Percentiles rank a stretch among this genome's conserved stretches.
Conservation (phyloP, 2,797 vertebrate genomes). For the Sitta carolinensis region DNA sequence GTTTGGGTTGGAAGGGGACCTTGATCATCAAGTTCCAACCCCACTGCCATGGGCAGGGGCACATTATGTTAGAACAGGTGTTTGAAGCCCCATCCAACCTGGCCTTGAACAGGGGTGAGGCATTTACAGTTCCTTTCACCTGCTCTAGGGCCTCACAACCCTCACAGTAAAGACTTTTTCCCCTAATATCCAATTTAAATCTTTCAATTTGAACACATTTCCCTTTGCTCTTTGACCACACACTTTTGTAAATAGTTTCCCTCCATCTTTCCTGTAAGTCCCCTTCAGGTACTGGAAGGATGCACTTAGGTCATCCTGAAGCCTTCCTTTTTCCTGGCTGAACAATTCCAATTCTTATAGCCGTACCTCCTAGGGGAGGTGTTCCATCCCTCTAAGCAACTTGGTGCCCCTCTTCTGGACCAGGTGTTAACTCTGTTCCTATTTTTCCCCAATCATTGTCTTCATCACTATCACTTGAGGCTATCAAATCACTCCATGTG, state of each 20-base stretch:
- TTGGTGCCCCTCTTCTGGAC: neutral
- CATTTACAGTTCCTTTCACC: neutral
- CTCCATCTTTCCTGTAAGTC: neutral
- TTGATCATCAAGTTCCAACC: neutral
- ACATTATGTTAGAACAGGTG: neutral
- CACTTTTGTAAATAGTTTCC: neutral
- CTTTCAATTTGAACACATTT: neutral
- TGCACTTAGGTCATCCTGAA: neutral
- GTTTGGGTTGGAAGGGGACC: neutral
- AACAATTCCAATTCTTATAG: neutral
- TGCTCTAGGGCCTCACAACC: neutral
- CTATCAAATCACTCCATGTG: neutral
- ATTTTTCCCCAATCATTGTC: neutral
- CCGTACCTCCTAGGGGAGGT: neutral
- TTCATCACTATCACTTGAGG: neutral
- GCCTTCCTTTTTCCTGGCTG: neutral
- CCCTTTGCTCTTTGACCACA: neutral
- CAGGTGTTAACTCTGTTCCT: neutral
- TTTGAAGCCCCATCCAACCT: neutral
- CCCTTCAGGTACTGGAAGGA: neutral
- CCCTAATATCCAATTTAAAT: neutral
- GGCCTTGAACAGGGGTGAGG: neutral
- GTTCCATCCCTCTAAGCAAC: neutral
- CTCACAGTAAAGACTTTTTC: neutral
- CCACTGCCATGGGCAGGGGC: accelerated